Percentiles rank a stretch among this genome's conserved stretches.
phyloP scores from a whole-genome alignment of 2,888 invertebrate genomes.

The Amphipoea lucens region DNA sequence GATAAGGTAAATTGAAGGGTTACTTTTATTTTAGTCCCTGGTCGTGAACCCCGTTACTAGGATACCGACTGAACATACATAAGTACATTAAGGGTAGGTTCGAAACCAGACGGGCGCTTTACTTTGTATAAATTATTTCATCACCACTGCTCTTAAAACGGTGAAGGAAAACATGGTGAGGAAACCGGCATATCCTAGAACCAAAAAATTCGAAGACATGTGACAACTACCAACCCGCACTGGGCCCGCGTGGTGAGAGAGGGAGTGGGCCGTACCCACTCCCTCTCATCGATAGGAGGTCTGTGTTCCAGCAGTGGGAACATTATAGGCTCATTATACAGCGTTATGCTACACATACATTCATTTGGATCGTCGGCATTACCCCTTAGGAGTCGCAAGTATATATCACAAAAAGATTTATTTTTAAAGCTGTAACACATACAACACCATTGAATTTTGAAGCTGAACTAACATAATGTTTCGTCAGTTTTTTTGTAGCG shows the following conservation, averaged over 20 bases:
- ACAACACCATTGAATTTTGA: not conserved
- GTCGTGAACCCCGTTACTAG: not conserved
- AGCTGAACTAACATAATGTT: slow-evolving; percentile 23
- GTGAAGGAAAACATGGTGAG: not conserved
- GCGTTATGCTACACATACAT: not conserved
- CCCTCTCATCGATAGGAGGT: not conserved
- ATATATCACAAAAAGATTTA: not conserved
- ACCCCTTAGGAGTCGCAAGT: not conserved
- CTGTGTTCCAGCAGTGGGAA: not conserved
- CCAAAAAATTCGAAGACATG: not conserved
- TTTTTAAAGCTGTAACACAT: not conserved
- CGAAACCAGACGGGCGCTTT: not conserved
- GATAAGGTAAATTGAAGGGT: not conserved
- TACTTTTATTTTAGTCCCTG: slow-evolving; percentile 14
- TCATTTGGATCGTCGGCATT: not conserved
- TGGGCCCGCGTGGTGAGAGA: not conserved
- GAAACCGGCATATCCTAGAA: not conserved
- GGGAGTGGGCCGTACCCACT: no score
- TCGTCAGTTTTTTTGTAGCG: slow-evolving; percentile 28
- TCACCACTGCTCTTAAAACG: not conserved
- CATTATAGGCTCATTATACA: not conserved
- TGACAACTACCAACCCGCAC: not conserved
- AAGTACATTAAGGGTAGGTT: no score
- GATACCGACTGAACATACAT: not conserved
- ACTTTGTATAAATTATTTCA: not conserved